Evolutionary conservation across 2,113 vertebrate genomes (phyloP).

Genomic region (Menidia beryllina): DNA sequence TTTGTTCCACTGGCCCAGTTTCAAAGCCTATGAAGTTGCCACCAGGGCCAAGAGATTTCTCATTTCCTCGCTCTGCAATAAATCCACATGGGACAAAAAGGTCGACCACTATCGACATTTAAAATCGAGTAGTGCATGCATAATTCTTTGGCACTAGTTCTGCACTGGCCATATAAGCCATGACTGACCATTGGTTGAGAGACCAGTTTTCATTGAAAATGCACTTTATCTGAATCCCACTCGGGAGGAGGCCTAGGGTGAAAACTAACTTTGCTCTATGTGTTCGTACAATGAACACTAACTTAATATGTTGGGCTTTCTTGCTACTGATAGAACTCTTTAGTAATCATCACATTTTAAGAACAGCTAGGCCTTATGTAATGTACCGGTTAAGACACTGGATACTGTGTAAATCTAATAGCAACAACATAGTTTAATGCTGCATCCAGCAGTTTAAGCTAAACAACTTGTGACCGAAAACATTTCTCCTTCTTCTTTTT

Average conservation of each 20-base stretch:
- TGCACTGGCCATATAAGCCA: slow-evolving; percentile 23
- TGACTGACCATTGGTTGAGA: slow-evolving; percentile 32
- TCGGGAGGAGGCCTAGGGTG: slow-evolving; percentile 30
- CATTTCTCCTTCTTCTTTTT: no score
- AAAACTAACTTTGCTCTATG: slow-evolving; percentile 16
- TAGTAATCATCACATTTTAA: slow-evolving; percentile 4
- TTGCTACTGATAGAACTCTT: slow-evolving; percentile 2
- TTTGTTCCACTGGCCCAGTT: slow-evolving; percentile 54
- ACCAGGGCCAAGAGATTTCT: slow-evolving; percentile 12
- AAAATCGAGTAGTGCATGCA: slow-evolving; percentile 64
- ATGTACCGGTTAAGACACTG: slow-evolving; percentile 13
- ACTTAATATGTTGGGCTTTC: background rate
- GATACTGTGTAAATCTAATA: slow-evolving; percentile 34
- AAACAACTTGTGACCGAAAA: background rate
- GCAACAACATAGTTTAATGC: no score
- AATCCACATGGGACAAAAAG: slow-evolving; percentile 38
- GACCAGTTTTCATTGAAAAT: slow-evolving; percentile 43
- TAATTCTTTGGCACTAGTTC: slow-evolving; percentile 27
- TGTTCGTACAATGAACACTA: slow-evolving; percentile 6
- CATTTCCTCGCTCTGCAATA: slow-evolving; percentile 12
- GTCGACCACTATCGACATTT: slow-evolving; percentile 56
- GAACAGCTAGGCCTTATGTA: slow-evolving; percentile 2
- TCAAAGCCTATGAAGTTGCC: slow-evolving; percentile 51
- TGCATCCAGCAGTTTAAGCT: background rate
- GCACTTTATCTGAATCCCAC: slow-evolving; percentile 20